These are phyloP conservation scores for Entomobrya multifasciata DNA, from an alignment of 2,888 invertebrate genomes.

Conservation along the genomic window DNA sequence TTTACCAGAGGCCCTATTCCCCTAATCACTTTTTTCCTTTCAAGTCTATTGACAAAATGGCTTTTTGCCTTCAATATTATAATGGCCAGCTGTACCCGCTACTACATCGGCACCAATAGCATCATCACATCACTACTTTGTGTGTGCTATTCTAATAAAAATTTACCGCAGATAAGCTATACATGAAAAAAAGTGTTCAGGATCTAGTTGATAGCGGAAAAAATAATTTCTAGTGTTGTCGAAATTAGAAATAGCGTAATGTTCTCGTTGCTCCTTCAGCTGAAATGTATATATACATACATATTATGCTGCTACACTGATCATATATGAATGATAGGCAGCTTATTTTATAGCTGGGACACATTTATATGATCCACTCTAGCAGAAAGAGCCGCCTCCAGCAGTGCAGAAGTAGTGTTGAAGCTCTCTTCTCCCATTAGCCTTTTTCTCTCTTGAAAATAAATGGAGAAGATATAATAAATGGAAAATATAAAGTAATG, in stretches of 20 bases:
- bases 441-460: not conserved
- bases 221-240: conserved; percentile 16
- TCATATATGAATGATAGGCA: too few species aligned
- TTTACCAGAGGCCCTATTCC: not conserved
- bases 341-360: not conserved
- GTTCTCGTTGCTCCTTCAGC: not conserved
- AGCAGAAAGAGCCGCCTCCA: conserved; percentile 13
- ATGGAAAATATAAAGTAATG: conserved; percentile 51
- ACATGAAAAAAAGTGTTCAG: conserved; percentile 38
- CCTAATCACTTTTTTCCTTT: conserved; percentile 40
- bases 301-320: not conserved
- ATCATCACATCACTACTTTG: not conserved
- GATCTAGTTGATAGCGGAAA: conserved; percentile 19
- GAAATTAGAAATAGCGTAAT: conserved; percentile 27
- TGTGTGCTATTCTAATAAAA: conserved; percentile 27
- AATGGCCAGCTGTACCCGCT: not conserved
- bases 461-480: conserved; percentile 42
- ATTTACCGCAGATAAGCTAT: conserved; percentile 30
- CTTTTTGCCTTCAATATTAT: conserved; percentile 3
- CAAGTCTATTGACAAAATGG: conserved; percentile 48
- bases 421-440: conserved; percentile 5
- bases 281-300: not conserved
- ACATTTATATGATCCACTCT: not conserved
- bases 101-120: not conserved
- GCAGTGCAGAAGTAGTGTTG: not conserved